Base-by-base conservation (phyloP, 2,797 vertebrate genomes). In the Champsocephalus gunnari region DNA sequence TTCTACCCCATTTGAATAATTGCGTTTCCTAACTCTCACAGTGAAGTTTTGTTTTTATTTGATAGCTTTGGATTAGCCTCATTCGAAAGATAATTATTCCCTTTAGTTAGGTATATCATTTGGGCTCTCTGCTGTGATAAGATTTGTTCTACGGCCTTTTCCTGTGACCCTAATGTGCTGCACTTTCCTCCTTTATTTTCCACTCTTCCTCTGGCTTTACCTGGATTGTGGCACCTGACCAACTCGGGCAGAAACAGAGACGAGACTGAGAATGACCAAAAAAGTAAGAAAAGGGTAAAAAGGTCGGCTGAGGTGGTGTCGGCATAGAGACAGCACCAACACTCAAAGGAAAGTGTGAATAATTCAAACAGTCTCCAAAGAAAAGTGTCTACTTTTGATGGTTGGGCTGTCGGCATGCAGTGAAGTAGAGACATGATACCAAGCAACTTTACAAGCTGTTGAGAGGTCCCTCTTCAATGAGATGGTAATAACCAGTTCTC, bases 1-100 rank as follows among this genome's bases (percentile, higher is more conserved):
- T 89, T 88, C 60, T 44, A 86, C 82, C 58, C 69, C 81, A 86
- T 94, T 87, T 87, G 77, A 92, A 90, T 89, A 88, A 93, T 92
- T 90, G 84, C 80, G 80, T 94, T 92, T 88, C 81, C 82, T 86
- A 82, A 83, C 51, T 79, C 66, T 89, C 47, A 54, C 77, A 76
- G 5, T 78, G 47, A 81, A 79, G 64, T 90, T 90, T 91, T 90
- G 82, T 90, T 88, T 91, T 86, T 75, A 87, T 91, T 84, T 89
- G 73, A 92, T 89, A 89, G 82, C 73, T 80, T 86, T 78, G 84
- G 83, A 91, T 89, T 89, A 87, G 79, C 77, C 70, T 69, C 67
- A 83, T 77, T 81, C 13, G 32, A 88, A 86, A 80, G 45, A 76
- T 86, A 87, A 92, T 92, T 92, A 90, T 86, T 88, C 68, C 74